Conservation (phyloP, 2,113 vertebrate genomes). For the Acanthochromis polyacanthus region DNA sequence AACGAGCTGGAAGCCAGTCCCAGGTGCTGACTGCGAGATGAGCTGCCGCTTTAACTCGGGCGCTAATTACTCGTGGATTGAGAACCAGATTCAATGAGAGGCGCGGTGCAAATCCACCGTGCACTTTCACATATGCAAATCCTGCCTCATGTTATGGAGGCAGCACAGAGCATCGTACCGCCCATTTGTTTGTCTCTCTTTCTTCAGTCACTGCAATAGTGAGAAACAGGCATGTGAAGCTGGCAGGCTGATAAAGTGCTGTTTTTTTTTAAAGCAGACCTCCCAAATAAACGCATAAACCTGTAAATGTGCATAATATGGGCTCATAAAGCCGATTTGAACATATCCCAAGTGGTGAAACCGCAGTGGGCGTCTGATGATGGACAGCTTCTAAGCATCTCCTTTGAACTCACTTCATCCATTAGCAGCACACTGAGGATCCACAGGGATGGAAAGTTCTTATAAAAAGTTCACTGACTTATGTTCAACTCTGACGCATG, state of each 20-base stretch:
- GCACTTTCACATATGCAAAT: constrained; percentile 48
- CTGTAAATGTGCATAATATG: no score
- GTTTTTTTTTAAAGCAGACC: no score
- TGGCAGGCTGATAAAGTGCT: no score
- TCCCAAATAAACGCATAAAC: no score
- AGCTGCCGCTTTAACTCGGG: constrained; percentile 44
- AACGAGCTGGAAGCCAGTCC: constrained; percentile 25
- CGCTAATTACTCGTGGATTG: constrained; percentile 66
- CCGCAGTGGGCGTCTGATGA: constrained; percentile 40
- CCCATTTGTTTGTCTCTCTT: constrained; percentile 17
- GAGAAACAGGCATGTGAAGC: background rate
- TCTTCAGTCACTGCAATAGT: constrained; percentile 25
- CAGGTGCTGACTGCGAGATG: constrained; percentile 46
- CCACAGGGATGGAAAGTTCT: background rate
- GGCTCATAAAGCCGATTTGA: constrained; percentile 14
- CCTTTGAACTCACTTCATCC: constrained; percentile 40
- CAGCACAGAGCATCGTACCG: background rate
- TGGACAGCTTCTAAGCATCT: constrained; percentile 37
- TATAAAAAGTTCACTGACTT: no score
- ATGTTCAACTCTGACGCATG: no score
- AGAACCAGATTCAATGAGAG: constrained; percentile 41
- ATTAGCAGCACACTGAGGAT: constrained; percentile 9
- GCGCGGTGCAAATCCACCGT: constrained; percentile 18
- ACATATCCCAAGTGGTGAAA: constrained; percentile 19
- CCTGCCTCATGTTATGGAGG: constrained; percentile 36